phyloP scores from a whole-genome alignment of 2,797 vertebrate genomes.

The Carduelis carduelis region DNA sequence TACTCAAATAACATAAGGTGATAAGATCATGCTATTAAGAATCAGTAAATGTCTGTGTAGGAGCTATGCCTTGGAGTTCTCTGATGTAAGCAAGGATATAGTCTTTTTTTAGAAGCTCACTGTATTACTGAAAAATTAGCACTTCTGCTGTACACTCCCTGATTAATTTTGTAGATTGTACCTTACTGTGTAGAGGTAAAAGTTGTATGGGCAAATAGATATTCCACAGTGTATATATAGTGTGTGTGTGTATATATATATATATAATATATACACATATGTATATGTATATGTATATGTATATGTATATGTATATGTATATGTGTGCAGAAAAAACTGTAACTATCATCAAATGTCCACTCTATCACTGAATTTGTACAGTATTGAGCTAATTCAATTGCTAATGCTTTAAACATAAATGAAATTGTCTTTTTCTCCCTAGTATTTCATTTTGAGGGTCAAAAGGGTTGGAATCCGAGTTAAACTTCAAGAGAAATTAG shows the following conservation, averaged over 20 bases:
- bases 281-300: too few relatives aligned
- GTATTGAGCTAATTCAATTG: neutral
- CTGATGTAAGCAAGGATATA: neutral
- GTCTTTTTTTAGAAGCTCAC: neutral
- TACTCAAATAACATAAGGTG: neutral
- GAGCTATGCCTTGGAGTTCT: neutral
- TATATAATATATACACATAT: too few relatives aligned
- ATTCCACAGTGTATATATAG: neutral
- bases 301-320: neutral
- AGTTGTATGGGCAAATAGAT: neutral
- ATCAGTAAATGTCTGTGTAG: neutral
- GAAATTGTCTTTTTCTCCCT: neutral
- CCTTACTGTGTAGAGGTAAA: neutral
- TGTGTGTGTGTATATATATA: rapidly evolving
- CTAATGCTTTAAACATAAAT: neutral
- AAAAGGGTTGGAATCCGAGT: neutral
- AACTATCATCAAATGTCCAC: neutral
- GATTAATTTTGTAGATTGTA: neutral
- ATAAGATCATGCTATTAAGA: neutral
- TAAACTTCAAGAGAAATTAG: neutral
- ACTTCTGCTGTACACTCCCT: neutral
- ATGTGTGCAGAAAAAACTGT: neutral
- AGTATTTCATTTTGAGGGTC: neutral
- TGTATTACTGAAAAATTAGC: neutral
- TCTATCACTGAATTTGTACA: neutral